A percentile compares a stretch with the other conserved stretches of the same genome.
Evolutionary conservation across 1,140 invertebrate species (phyloP).

Genomic region (Pseudomyrmex sp.): DNA sequence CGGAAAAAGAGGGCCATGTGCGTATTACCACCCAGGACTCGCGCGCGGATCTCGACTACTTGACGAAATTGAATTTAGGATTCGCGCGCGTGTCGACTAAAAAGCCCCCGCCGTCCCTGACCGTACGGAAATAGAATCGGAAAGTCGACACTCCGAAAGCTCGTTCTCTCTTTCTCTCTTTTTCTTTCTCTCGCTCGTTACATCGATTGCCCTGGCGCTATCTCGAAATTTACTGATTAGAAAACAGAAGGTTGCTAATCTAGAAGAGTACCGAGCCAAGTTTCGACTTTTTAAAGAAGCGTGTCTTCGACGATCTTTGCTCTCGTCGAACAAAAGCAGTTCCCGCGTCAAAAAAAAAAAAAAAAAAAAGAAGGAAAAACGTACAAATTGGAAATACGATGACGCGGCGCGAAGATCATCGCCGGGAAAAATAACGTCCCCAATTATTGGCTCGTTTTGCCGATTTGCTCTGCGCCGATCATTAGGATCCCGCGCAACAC

Average conservation of each 20-base stretch:
- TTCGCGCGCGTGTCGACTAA: background rate
- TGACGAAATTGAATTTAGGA: slow-evolving; percentile 43
- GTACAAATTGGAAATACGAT: slow-evolving; percentile 80
- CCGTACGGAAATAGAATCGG: slow-evolving; percentile 24
- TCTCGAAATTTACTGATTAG: background rate
- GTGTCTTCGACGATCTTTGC: slow-evolving; percentile 5
- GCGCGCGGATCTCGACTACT: background rate
- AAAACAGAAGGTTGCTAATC: background rate
- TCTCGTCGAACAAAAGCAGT: background rate
- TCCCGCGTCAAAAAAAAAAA: background rate
- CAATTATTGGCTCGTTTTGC: slow-evolving; percentile 79
- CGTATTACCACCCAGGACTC: slow-evolving; percentile 23
- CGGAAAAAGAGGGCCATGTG: slow-evolving; percentile 71
- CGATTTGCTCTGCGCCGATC: slow-evolving; percentile 70
- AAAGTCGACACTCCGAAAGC: background rate
- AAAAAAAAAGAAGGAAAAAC: background rate
- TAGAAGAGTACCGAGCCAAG: background rate
- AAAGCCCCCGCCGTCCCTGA: background rate
- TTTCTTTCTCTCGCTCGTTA: background rate
- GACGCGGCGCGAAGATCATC: slow-evolving; percentile 71
- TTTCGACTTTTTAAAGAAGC: background rate
- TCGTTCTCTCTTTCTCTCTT: background rate
- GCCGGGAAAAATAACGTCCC: slow-evolving; percentile 76
- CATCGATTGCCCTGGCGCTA: background rate
- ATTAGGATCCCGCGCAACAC: slow-evolving; percentile 63